Evolutionary conservation across 2,113 vertebrate genomes (phyloP), one percentile per base, ranked within the genome.

Genomic region (Ivindomyrus marchei): DNA sequence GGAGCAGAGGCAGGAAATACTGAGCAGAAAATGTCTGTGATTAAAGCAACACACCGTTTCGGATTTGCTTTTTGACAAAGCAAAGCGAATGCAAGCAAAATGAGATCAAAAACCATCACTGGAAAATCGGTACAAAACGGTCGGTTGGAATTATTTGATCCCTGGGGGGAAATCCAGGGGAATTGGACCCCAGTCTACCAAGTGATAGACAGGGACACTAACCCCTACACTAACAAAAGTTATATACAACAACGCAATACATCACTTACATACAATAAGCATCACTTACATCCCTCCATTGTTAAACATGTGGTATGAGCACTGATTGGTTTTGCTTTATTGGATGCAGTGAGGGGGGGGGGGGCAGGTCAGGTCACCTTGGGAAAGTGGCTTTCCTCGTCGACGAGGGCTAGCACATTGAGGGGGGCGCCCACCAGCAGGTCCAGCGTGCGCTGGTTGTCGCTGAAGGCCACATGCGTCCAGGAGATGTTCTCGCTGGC

Each of bases 371-470:
- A 21, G 83, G 89, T 17, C 6, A 98, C 98, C 97, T 99, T 96
- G 49, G 98, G 98, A 91, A 99, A 99, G 92, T 92, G 96, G 95
- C 98, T 99, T 91, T 99, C 98, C 90, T 99, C 98, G 1, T 99
- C 98, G 80, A 99, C 97, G 27, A 99, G 97, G 2, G 98, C 96
- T 90, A 99, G 94, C 88, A 99, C 92, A 91, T 98, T 99, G 95
- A 99, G 94, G 27, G 98, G 94, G 93, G 97, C 98, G 92, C 91
- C 93, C 2, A 97, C 97, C 36, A 99, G 93, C 10, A 98, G 91
- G 46, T 99, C 97, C 90, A 99, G 93, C 0, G 97, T 95, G 13
- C 19, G 19, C 58, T 94, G 96, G 93, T 99, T 99, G 93, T 99
- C 97, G 0, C 93, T 93, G 93, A 98, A 99, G 45, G 96, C 95